These are phyloP conservation scores for Natrix natrix DNA, from an alignment of 2,797 vertebrate species.

Conservation along the genomic window DNA sequence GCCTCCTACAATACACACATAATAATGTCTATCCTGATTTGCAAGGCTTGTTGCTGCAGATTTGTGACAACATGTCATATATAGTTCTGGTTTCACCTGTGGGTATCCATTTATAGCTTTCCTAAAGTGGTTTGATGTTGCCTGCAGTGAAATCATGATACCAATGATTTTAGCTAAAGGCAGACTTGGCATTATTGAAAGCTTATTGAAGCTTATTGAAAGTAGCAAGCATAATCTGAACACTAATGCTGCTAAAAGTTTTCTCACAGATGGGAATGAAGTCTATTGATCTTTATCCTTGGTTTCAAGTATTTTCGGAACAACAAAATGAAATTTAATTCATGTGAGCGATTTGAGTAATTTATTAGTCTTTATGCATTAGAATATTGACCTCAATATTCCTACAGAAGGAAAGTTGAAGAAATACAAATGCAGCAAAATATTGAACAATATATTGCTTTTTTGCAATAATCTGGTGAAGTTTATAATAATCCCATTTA, in stretches of 20 bases:
- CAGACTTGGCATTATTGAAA: not conserved
- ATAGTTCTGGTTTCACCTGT: not conserved
- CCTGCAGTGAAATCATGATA: not conserved
- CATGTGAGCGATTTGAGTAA: not conserved
- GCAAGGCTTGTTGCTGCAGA: not conserved
- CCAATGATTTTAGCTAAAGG: not conserved
- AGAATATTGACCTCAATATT: not conserved
- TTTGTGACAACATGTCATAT: not conserved
- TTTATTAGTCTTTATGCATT: conserved; percentile 22
- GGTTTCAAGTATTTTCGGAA: conserved; percentile 8
- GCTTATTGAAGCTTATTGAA: conserved; percentile 20
- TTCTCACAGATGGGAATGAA: not conserved
- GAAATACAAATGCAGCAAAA: conserved; percentile 22
- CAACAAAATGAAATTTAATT: conserved; percentile 30
- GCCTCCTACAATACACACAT: not conserved
- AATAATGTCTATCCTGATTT: not conserved
- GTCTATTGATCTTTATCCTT: not conserved
- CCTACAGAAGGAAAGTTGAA: not conserved
- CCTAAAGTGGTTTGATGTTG: not conserved
- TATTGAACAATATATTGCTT: not conserved
- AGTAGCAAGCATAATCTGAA: conserved; percentile 12
- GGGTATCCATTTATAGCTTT: not conserved
- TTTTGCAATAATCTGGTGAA: conserved; percentile 3
- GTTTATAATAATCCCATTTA: not conserved
- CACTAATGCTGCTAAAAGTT: not conserved